These are phyloP conservation scores for Arenaria interpres DNA, from an alignment of 2,113 vertebrate species.

Conservation along the genomic window DNA sequence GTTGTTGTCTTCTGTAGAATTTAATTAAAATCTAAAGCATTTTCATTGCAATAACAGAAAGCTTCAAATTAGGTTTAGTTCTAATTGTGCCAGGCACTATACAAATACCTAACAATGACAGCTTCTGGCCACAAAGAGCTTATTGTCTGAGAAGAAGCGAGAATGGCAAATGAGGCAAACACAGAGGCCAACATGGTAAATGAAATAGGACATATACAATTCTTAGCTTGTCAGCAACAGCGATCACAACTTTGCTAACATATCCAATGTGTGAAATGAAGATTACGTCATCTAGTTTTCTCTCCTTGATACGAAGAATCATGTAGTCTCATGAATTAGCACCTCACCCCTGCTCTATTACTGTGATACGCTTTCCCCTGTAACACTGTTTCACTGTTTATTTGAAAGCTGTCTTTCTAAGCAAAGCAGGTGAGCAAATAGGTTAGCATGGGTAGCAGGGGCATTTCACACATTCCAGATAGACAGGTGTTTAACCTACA, in stretches of 20 bases:
- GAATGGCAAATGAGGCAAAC: slow-evolving; percentile 15
- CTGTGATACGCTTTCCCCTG: slow-evolving; percentile 24
- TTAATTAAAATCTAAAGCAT: not conserved
- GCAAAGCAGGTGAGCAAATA: slow-evolving; percentile 75
- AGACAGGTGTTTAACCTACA: slow-evolving; percentile 83
- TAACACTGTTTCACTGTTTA: slow-evolving; percentile 44
- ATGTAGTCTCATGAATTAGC: not conserved
- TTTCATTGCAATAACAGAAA: not conserved
- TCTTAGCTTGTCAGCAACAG: not conserved
- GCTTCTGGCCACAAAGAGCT: not conserved
- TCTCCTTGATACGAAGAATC: not conserved
- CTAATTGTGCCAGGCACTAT: slow-evolving; percentile 35
- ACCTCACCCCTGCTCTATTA: not conserved
- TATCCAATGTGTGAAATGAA: not conserved
- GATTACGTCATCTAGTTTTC: not conserved
- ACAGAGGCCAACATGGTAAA: not conserved
- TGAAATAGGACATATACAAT: not conserved
- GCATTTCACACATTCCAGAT: slow-evolving; percentile 78
- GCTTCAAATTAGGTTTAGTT: not conserved
- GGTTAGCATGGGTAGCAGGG: slow-evolving; percentile 53
- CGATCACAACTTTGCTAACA: not conserved
- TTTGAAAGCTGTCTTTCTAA: slow-evolving; percentile 68
- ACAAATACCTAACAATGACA: slow-evolving; percentile 48
- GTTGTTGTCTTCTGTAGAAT: not conserved
- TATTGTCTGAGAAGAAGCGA: slow-evolving; percentile 11